phyloP scores from a whole-genome alignment of 2,113 vertebrate species.

The Microcebus tavaratra region DNA sequence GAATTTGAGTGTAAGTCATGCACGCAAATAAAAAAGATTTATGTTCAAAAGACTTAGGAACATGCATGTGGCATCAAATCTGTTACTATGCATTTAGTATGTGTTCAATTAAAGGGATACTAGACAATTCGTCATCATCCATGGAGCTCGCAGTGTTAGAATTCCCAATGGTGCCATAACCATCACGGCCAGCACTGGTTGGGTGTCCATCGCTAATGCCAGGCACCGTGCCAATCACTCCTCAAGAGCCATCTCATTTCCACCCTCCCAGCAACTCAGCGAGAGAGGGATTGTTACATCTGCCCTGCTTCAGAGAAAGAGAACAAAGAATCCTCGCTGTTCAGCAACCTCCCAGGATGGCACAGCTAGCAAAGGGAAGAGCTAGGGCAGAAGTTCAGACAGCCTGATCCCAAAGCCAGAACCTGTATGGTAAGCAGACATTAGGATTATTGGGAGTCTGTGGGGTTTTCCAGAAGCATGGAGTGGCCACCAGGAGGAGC shows the following conservation, averaged over 20 bases:
- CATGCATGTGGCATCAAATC: fast-evolving
- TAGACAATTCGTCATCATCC: not conserved
- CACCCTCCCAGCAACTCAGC: not conserved
- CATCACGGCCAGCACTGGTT: not conserved
- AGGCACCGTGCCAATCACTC: not conserved
- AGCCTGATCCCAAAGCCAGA: not conserved
- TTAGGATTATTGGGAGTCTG: not conserved
- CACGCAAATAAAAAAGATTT: not conserved
- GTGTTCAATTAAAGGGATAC: not conserved
- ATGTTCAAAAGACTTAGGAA: not conserved
- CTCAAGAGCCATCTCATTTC: not conserved
- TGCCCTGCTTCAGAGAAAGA: not conserved
- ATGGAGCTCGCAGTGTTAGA: not conserved
- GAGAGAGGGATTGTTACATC: not conserved
- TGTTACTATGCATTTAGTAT: not conserved
- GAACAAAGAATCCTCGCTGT: not conserved
- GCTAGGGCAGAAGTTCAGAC: not conserved
- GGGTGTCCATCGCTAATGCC: not conserved
- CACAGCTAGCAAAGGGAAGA: not conserved
- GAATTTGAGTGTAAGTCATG: not conserved
- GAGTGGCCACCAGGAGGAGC: not conserved
- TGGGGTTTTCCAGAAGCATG: not conserved
- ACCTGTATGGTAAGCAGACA: not conserved
- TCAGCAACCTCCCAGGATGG: not conserved
- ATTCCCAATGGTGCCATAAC: not conserved